These are phyloP conservation scores for Eupeodes corollae DNA, from an alignment of 1,140 invertebrate genomes.

Conservation along the genomic window DNA sequence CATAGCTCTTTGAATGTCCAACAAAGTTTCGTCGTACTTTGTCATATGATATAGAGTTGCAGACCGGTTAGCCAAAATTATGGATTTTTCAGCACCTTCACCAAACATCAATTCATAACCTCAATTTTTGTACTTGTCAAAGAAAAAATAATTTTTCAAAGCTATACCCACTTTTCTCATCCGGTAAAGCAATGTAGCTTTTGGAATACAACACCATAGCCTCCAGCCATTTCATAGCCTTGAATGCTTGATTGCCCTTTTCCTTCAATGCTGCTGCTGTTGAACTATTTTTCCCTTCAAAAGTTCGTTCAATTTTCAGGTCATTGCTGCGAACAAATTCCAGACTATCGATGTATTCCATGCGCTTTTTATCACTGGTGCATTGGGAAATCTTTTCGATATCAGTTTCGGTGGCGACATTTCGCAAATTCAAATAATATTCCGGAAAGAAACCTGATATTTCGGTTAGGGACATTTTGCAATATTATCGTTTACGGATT, in stretches of 20 bases:
- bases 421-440: constrained; percentile 28
- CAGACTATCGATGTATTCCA: constrained; percentile 27
- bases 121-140: neutral
- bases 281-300: constrained; percentile 48
- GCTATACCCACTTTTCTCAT: constrained; percentile 46
- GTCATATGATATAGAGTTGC: constrained; percentile 73
- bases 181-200: constrained; percentile 52
- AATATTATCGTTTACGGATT: constrained; percentile 13
- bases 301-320: constrained; percentile 23
- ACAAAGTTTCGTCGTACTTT: constrained; percentile 51
- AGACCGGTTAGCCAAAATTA: constrained; percentile 77
- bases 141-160: constrained; percentile 3
- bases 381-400: constrained; percentile 13
- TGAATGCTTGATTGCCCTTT: constrained; percentile 67
- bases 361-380: constrained; percentile 27
- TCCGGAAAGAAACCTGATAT: constrained; percentile 29
- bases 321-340: constrained; percentile 19
- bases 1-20: constrained; percentile 61
- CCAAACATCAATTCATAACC: neutral
- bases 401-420: constrained; percentile 17
- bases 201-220: constrained; percentile 65
- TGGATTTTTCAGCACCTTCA: constrained; percentile 50
- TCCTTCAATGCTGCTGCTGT: constrained; percentile 55
- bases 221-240: constrained; percentile 58
- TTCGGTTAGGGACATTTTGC: constrained; percentile 21